Conservation (phyloP, 1,140 invertebrate species). For the Cydia amplana region DNA sequence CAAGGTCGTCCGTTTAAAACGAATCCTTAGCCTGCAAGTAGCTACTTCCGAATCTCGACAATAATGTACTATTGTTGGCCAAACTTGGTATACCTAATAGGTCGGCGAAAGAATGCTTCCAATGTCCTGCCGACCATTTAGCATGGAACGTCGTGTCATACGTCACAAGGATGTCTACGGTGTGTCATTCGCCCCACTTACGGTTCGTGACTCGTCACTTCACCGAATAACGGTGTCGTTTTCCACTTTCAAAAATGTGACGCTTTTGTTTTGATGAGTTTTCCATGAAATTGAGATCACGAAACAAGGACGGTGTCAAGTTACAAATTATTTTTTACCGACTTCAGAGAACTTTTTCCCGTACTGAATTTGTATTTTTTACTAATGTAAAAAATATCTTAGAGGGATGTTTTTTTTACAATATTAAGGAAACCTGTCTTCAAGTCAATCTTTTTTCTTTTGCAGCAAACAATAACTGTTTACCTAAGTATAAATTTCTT, state of each 20-base stretch:
- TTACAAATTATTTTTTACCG: not conserved
- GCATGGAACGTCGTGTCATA: not conserved
- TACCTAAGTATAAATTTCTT: no score
- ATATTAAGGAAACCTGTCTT: no score
- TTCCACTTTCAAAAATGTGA: conserved; percentile 19
- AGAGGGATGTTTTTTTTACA: no score
- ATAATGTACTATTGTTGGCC: no score
- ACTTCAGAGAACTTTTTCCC: not conserved
- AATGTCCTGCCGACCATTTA: not conserved
- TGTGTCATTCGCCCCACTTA: conserved; percentile 11
- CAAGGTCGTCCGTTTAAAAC: no score
- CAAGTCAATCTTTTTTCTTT: no score
- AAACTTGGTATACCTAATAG: no score
- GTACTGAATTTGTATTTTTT: no score
- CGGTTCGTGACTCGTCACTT: conserved; percentile 8
- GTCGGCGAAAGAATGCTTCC: not conserved
- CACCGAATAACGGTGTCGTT: not conserved
- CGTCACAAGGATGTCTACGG: conserved; percentile 8
- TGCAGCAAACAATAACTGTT: no score
- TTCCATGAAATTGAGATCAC: not conserved
- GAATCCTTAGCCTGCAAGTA: no score
- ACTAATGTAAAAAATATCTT: no score
- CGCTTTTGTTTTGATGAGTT: not conserved
- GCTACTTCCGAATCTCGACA: no score
- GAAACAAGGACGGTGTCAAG: not conserved